Base-by-base conservation (phyloP, 2,113 vertebrate species). In the Eclectus roratus region DNA sequence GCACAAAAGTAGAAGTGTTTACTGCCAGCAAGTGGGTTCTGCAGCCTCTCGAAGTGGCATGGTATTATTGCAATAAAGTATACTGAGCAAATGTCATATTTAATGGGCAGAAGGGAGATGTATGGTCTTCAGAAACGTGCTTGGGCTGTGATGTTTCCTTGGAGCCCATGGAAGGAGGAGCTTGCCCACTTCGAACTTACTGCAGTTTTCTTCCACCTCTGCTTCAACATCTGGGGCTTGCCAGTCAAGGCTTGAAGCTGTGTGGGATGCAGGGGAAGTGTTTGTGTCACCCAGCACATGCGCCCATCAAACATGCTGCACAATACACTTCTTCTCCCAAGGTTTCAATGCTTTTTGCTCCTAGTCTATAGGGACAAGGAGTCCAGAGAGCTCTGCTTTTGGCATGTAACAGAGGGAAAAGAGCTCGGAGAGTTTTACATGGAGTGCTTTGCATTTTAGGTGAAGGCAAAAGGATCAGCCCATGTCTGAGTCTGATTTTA, bases 61-160 rank as follows among this genome's bases (percentile, higher is more conserved):
- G 49, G 66, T 93, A 44, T 93, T 80, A 74, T 80, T 92, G 44
- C 58, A 91, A 97, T 97, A 96, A 96, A 96, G n/a, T 87, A 37
- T 92, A 44, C 50, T 72, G 68, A 88, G 56, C 39, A 90, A 93
- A 82, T 13, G 44, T 86, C 61, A 44, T 71, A 53, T 69, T 87
- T 86, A 41, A 85, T 88, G 83, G 56, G 61, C 49, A 80, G 77
- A 80, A 93, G 35, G n/a, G 61, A 72, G 41, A 44, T 13, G 28
- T 56, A 28, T 1, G 4, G 24, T 49, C 78, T 74, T 88, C 13
- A 63, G n/a, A 71, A 50, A 39, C 7, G 5, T 0, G 3, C 7
- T 25, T 64, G 77, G 46, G 39, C 47, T 84, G 23, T 50, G 33
- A 21, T 25, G n/a, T 64, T 93, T 88, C 39, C 64, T 47, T 4